phyloP scores from a whole-genome alignment of 2,797 vertebrate genomes.

The Phalanger gymnotis region DNA sequence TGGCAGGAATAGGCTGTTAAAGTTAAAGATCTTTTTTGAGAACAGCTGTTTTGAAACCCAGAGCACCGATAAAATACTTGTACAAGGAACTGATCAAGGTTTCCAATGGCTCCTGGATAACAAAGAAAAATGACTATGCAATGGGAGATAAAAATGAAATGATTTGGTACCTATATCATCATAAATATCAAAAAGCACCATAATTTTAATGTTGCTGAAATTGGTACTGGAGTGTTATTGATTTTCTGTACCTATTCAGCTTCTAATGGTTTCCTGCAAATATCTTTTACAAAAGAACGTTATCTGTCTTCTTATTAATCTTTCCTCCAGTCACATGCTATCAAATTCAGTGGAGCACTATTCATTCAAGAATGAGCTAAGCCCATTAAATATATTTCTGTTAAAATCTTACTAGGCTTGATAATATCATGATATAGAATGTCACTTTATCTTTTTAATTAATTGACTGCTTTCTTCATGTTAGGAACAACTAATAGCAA shows the following conservation, averaged over 20 bases:
- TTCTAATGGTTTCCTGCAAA: slow-evolving; percentile 77
- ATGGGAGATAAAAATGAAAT: slow-evolving; percentile 81
- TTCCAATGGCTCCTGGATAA: slow-evolving; percentile 74
- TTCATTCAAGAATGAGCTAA: slow-evolving; percentile 60
- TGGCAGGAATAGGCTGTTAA: slow-evolving; percentile 67
- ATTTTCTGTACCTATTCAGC: slow-evolving; percentile 73
- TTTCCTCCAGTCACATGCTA: slow-evolving; percentile 63
- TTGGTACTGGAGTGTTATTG: slow-evolving; percentile 75
- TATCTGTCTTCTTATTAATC: slow-evolving; percentile 75
- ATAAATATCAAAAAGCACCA: slow-evolving; percentile 75
- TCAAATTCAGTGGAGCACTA: slow-evolving; percentile 17
- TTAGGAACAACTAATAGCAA: slow-evolving; percentile 55
- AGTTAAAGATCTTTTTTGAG: slow-evolving; percentile 64
- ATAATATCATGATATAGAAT: slow-evolving; percentile 69
- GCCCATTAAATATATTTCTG: slow-evolving; percentile 71
- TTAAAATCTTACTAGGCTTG: slow-evolving; percentile 67
- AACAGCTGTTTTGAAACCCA: slow-evolving; percentile 73
- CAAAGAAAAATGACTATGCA: slow-evolving; percentile 66
- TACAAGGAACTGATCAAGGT: slow-evolving; percentile 71
- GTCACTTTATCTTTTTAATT: slow-evolving; percentile 55
- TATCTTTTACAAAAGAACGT: slow-evolving; percentile 75
- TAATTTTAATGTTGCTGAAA: slow-evolving; percentile 80
- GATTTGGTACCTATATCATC: slow-evolving; percentile 62
- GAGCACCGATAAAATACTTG: slow-evolving; percentile 76
- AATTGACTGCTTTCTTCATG: slow-evolving; percentile 50